phyloP scores from a whole-genome alignment of 2,888 invertebrate genomes.

The Bugulina stolonifera region DNA sequence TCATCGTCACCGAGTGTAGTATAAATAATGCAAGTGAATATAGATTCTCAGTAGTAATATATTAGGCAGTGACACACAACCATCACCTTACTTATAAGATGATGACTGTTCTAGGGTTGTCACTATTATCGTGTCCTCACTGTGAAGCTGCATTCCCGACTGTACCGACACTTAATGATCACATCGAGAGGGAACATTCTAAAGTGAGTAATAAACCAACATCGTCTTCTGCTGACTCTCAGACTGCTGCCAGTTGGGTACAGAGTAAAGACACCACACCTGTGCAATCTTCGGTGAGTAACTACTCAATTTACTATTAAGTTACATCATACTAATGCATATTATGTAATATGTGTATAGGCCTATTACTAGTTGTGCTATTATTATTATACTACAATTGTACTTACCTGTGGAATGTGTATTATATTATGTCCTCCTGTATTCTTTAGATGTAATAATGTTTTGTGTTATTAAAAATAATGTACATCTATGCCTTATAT shows the following conservation, averaged over 20 bases:
- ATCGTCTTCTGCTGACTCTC: background rate
- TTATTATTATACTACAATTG: too few relatives aligned
- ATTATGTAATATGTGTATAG: too few relatives aligned
- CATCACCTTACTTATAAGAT: too few relatives aligned
- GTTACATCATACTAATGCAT: too few relatives aligned
- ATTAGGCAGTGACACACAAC: background rate
- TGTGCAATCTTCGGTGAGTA: background rate
- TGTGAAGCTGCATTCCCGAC: constrained; percentile 71
- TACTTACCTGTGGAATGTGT: background rate
- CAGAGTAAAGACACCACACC: background rate
- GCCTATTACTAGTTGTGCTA: too few relatives aligned
- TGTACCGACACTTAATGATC: constrained; percentile 28
- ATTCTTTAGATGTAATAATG: too few relatives aligned
- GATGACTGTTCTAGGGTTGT: constrained; percentile 28
- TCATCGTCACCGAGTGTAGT: too few relatives aligned
- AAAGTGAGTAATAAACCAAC: constrained; percentile 34
- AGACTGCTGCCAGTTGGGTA: background rate
- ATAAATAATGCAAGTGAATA: background rate
- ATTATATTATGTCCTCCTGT: background rate
- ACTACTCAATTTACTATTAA: too few relatives aligned
- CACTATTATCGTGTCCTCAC: constrained; percentile 53
- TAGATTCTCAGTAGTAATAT: background rate
- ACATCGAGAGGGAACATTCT: constrained; percentile 19
- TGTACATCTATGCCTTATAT: too few relatives aligned
- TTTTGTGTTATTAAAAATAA: too few relatives aligned